Percentiles rank a stretch among this genome's conserved stretches.
phyloP scores from a whole-genome alignment of 1,140 invertebrate genomes.

The Globodera rostochiensis region DNA sequence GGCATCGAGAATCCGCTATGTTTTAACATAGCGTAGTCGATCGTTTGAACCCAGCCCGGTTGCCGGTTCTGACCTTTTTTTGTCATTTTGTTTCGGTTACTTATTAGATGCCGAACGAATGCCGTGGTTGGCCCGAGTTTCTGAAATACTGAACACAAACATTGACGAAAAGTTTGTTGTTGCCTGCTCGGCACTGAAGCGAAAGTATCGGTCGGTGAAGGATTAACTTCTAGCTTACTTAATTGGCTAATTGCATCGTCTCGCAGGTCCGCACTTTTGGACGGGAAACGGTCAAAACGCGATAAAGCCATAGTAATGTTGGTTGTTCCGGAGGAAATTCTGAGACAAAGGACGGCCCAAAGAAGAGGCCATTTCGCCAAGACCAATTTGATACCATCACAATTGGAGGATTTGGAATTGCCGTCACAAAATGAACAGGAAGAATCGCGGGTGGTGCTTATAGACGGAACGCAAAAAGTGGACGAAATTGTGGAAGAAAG shows the following conservation, averaged over 20 bases:
- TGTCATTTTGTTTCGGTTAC: not conserved
- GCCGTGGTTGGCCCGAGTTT: conserved; percentile 28
- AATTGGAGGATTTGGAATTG: conserved; percentile 15
- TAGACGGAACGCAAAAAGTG: not conserved
- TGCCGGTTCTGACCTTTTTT: no score
- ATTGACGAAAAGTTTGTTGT: conserved; percentile 19
- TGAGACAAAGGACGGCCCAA: conserved; percentile 1
- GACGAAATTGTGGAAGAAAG: conserved; percentile 1
- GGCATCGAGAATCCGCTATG: no score
- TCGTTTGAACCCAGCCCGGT: no score
- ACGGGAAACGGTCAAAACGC: not conserved
- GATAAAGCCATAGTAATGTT: conserved; percentile 20
- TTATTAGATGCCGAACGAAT: conserved; percentile 33
- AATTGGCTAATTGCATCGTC: not conserved
- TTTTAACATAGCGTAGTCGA: no score
- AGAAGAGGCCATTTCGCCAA: conserved; percentile 27
- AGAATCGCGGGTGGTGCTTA: not conserved
- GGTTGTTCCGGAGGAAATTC: conserved; percentile 7
- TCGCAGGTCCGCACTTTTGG: conserved; percentile 15
- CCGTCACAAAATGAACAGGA: conserved; percentile 11
- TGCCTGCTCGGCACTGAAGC: conserved; percentile 40
- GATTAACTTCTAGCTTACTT: not conserved
- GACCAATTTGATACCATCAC: conserved; percentile 17
- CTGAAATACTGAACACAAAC: not conserved
- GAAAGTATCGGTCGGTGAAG: conserved; percentile 15